Base-by-base conservation (phyloP, 1,140 invertebrate species). In the Lutraria rhynchaena region DNA sequence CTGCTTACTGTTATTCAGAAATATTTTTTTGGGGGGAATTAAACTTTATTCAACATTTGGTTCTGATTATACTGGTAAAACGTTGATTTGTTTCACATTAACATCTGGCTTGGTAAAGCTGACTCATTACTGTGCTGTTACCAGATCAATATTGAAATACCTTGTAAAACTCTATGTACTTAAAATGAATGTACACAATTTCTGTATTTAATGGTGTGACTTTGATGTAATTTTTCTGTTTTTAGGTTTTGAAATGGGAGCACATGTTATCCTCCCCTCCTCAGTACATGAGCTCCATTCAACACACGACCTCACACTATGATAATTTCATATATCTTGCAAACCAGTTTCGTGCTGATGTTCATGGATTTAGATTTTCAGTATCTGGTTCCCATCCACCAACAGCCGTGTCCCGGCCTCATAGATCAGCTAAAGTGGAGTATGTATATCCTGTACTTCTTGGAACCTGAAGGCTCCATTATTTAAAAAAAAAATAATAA, bases 241-340 rank as follows among this genome's bases (percentile, higher is more conserved):
- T 78, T 3, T 37, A 88, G 87, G 80, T 88, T 27, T 53, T 88
- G n/a, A 55, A 76, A 41, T 88, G 87, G 87, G 49, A 82, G 7
- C 85, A 85, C 41, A 57, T 81, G 33, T 51, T 88, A 31, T 51
- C 15, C 15, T 69, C 58, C 46, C 75, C 82, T 19, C 87, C 87
- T n/a, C 83, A 84, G 73, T 83, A 85, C 31, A 35, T 85, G 27
- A 33, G 22, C n/a, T 22, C 31, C 41, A 11, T 67, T 13, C 11
- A n/a, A 33, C 35, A n/a, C 22, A 33, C 57, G 41, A 60, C 60
- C 19, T n/a, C 63, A n/a, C 37, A 41, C 2, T 63, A 81, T 33
- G 76, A 51, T 55, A 78, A 82, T 37, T 77, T 65, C 24, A 60
- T 88, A 27, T 75, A 82, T n/a, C 17, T 86, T 19, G 82, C 55